Conservation (phyloP, 2,888 invertebrate species). For the Drosophila infuscata region DNA sequence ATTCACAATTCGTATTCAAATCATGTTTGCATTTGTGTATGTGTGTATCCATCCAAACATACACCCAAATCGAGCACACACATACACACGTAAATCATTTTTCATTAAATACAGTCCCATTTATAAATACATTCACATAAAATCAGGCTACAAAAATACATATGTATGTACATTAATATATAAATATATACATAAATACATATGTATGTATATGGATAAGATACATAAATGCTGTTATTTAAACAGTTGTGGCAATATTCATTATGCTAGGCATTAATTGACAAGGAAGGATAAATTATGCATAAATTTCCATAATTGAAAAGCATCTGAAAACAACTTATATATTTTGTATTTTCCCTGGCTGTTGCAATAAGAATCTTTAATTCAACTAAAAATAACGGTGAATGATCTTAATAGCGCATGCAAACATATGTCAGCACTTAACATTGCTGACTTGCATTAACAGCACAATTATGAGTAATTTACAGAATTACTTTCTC, state of each 20-base stretch:
- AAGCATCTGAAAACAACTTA: neutral
- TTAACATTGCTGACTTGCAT: neutral
- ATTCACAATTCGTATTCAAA: constrained; percentile 34
- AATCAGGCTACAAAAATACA: neutral
- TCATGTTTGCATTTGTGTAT: neutral
- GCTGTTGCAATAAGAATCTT: neutral
- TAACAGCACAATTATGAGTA: neutral
- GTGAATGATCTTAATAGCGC: neutral
- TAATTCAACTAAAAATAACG: neutral
- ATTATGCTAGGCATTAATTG: constrained; percentile 1
- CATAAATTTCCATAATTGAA: neutral
- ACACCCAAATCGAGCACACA: neutral
- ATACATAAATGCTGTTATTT: constrained; percentile 4
- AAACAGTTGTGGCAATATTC: constrained; percentile 3
- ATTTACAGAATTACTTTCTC: neutral
- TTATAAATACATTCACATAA: constrained; percentile 23
- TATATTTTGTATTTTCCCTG: neutral
- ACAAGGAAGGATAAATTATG: neutral
- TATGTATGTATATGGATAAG: neutral
- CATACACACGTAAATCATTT: neutral
- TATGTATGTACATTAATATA: neutral
- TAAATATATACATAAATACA: neutral
- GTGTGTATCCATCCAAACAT: neutral
- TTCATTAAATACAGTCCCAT: constrained; percentile 27
- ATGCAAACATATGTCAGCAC: neutral